Base-by-base conservation (phyloP, 2,113 vertebrate genomes). In the Amblyopsis rosae region DNA sequence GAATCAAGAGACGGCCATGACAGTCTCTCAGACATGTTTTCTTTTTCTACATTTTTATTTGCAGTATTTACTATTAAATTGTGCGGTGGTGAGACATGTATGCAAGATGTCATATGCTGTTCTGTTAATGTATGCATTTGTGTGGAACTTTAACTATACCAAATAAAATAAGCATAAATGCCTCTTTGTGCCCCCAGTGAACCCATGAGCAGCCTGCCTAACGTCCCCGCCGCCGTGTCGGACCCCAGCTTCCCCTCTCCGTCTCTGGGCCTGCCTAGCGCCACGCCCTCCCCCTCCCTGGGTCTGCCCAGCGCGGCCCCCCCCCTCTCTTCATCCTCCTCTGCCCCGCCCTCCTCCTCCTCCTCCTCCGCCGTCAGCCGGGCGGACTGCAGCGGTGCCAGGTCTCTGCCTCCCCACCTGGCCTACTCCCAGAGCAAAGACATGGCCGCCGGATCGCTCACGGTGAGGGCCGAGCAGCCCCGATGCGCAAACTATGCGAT, bases 201-300 rank as follows among this genome's bases (percentile, higher is more conserved):
- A 56, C 86, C 91, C 69, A 79, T 89, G 70, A 84, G 78, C 80
- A 84, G 81, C 77, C 63, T 91, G 62, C 66, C 89, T 50, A 78
- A 82, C 32, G 41, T 90, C 60, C 77, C 86, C 15, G 56, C 87
- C 17, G 70, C 85, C 2, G 77, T 86, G 26, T 75, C 90, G 2
- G 91, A 93, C 55, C 75, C 86, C 55, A 89, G 60, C 65, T 93
- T 92, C 80, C 86, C 90, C 11, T 87, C 90, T 46, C 89, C 91
- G 3, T 91, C 91, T 64, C 54, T 92, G 77, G 91, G 91, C 53
- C 77, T 92, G 73, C 86, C 89, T 17, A 90, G 84, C 62, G 84
- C 87, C 59, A 88, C 90, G 0, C 79, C 79, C 17, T 85, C 87
- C 9, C 76, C 88, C 1, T 88, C 88, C 19, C 46, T 88, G 72